phyloP scores from a whole-genome alignment of 1,140 invertebrate species.

The Drosophila persimilis region DNA sequence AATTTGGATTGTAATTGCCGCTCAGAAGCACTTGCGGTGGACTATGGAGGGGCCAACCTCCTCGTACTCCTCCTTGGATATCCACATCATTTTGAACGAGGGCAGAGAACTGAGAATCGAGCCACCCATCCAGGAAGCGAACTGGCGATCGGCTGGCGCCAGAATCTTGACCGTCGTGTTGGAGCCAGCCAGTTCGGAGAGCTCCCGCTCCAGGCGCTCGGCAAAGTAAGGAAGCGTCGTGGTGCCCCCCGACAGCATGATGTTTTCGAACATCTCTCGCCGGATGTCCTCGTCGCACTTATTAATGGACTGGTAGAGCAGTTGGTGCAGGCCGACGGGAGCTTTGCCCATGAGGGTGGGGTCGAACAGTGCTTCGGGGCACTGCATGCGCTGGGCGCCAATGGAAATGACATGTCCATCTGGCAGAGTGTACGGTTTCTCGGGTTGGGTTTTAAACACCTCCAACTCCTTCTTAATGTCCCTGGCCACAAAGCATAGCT shows the following conservation, averaged over 20 bases:
- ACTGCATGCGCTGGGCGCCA: constrained; percentile 96
- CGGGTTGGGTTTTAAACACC: constrained; percentile 89
- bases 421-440: constrained; percentile 92
- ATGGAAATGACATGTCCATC: constrained; percentile 94
- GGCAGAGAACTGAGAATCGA: constrained; percentile 93
- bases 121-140: constrained; percentile 94
- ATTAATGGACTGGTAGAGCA: constrained; percentile 96
- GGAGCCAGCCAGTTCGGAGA: constrained; percentile 91
- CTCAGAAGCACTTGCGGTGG: constrained; percentile 97
- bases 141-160: constrained; percentile 94
- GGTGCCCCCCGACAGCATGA: constrained; percentile 92
- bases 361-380: constrained; percentile 95
- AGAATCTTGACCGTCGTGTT: constrained; percentile 97
- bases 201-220: constrained; percentile 94
- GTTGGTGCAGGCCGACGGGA: constrained; percentile 94
- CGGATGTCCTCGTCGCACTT: constrained; percentile 95
- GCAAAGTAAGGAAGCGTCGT: constrained; percentile 90
- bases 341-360: constrained; percentile 95
- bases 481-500: constrained; percentile 90
- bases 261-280: constrained; percentile 95
- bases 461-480: constrained; percentile 94
- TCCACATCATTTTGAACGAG: constrained; percentile 97
- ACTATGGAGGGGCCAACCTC: constrained; percentile 96
- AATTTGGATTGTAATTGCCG: neutral
- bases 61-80: constrained; percentile 96